Evolutionary conservation across 2,797 vertebrate genomes (phyloP).

Genomic region (Gymnothorax reevesii): DNA sequence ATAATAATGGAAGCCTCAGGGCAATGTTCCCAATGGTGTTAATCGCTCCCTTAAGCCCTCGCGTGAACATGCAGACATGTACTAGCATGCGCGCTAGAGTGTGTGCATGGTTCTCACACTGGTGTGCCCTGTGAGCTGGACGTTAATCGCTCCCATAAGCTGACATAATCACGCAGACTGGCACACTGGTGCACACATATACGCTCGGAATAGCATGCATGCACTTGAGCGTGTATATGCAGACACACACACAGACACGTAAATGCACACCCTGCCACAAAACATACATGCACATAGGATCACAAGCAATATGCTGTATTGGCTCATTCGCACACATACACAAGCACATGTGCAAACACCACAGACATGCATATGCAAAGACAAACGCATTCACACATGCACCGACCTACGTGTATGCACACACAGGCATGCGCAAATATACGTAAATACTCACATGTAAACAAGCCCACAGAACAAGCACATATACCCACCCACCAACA

Average conservation of each 20-base stretch:
- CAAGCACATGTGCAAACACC: not conserved
- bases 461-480: too few relatives aligned
- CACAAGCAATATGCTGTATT: too few relatives aligned
- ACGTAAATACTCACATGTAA: too few relatives aligned
- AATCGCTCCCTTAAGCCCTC: not conserved
- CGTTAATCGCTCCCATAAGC: not conserved
- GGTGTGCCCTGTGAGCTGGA: not conserved
- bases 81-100: too few relatives aligned
- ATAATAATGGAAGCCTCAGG: not conserved
- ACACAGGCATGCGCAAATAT: not conserved
- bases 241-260: not conserved
- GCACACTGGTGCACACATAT: not conserved
- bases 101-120: not conserved
- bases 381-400: not conserved
- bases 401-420: not conserved
- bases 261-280: not conserved
- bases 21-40: not conserved
- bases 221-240: not conserved
- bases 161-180: too few relatives aligned
- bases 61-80: not conserved
- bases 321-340: not conserved
- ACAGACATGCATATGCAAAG: too few relatives aligned
- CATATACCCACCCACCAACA: not conserved
- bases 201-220: not conserved
- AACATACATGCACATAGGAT: not conserved